phyloP scores from a whole-genome alignment of 2,113 vertebrate species.

The Balaenoptera acutorostrata region DNA sequence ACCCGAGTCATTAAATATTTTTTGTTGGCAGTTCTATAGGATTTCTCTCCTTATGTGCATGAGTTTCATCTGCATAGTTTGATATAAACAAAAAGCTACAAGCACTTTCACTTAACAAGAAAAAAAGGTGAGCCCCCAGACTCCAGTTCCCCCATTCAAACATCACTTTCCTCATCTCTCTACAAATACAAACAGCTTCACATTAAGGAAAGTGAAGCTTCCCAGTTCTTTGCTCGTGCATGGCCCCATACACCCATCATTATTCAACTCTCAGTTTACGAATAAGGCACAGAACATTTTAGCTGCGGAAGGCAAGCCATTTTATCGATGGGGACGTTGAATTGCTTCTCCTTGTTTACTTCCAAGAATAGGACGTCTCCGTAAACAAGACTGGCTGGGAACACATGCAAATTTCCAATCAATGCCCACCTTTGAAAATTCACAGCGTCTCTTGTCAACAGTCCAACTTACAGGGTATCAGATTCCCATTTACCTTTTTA shows the following conservation, averaged over 20 bases:
- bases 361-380: neutral
- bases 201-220: neutral
- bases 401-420: constrained; percentile 43
- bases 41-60: neutral
- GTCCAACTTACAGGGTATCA: constrained; percentile 77
- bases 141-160: neutral
- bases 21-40: neutral
- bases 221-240: neutral
- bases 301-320: neutral
- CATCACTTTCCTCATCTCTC: neutral
- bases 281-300: constrained; percentile 1
- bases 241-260: neutral
- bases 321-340: neutral
- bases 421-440: constrained; percentile 43
- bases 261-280: neutral
- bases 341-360: constrained; percentile 18
- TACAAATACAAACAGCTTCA: constrained; percentile 16
- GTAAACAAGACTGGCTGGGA: neutral
- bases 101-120: neutral
- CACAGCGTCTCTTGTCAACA: constrained; percentile 75
- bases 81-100: neutral
- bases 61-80: neutral
- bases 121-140: neutral
- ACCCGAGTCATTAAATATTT: neutral
- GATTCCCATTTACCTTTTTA: constrained; percentile 77